A percentile compares a stretch with the other conserved stretches of the same genome.
Conservation (phyloP, 2,888 invertebrate species). For the Sipha maydis region DNA sequence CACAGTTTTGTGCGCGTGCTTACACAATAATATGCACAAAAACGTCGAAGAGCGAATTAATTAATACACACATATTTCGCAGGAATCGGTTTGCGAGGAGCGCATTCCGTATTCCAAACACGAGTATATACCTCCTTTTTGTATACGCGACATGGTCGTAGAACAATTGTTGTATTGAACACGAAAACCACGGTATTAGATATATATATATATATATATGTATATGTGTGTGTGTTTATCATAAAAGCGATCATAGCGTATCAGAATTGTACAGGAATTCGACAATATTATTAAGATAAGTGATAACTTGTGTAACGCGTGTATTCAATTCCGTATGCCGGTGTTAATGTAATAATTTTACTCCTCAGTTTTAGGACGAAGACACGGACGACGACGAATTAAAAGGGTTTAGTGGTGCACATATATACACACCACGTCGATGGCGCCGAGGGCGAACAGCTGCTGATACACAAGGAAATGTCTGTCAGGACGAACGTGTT, state of each 20-base stretch:
- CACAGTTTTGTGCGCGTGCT: too few relatives aligned
- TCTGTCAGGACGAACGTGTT: constrained; percentile 37
- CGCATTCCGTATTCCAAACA: too few relatives aligned
- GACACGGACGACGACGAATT: not conserved
- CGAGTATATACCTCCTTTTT: too few relatives aligned
- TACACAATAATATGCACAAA: too few relatives aligned
- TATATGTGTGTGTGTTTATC: too few relatives aligned
- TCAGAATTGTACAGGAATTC: not conserved
- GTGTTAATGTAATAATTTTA: constrained; percentile 19
- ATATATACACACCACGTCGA: not conserved
- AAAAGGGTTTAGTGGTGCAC: constrained; percentile 8
- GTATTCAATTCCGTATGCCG: not conserved
- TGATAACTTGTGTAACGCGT: not conserved
- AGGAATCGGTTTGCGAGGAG: too few relatives aligned
- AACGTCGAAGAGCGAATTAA: too few relatives aligned
- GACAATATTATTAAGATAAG: not conserved
- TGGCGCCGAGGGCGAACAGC: constrained; percentile 4
- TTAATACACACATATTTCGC: too few relatives aligned
- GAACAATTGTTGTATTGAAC: too few relatives aligned
- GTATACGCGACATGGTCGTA: too few relatives aligned
- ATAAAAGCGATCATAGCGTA: not conserved
- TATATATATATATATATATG: too few relatives aligned
- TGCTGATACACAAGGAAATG: not conserved
- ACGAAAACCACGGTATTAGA: too few relatives aligned
- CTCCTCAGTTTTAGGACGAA: not conserved